These are phyloP conservation scores for Epinotia ramella DNA, from an alignment of 2,888 invertebrate genomes.

Conservation along the genomic window DNA sequence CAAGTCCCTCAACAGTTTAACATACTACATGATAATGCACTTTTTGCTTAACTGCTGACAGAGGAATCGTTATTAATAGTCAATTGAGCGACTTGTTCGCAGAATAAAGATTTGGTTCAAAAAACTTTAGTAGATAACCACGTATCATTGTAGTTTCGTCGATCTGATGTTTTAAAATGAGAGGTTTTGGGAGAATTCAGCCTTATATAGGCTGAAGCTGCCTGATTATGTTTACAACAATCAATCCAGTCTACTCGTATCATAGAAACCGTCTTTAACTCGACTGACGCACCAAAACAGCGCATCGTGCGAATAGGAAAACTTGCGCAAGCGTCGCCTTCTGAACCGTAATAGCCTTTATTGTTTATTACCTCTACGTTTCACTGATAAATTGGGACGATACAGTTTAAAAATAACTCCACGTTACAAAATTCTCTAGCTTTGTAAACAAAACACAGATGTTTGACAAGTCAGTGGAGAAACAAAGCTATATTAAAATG, in stretches of 20 bases:
- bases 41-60: conserved; percentile 3
- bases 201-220: too few relatives aligned
- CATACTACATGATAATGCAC: neutral
- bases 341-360: conserved; percentile 56
- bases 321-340: conserved; percentile 73
- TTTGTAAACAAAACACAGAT: conserved; percentile 6
- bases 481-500: neutral
- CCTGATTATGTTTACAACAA: neutral
- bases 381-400: conserved; percentile 62
- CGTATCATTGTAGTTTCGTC: neutral
- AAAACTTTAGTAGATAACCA: neutral
- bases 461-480: neutral
- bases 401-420: conserved; percentile 51
- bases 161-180: too few relatives aligned
- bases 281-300: neutral
- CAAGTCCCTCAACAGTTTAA: neutral
- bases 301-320: conserved; percentile 74
- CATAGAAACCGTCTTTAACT: neutral
- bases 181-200: too few relatives aligned
- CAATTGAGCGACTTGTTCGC: neutral
- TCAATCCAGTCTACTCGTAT: neutral
- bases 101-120: neutral
- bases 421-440: conserved; percentile 10
- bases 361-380: conserved; percentile 58
- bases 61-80: neutral